These are phyloP conservation scores for Ciconia boyciana DNA, from an alignment of 2,113 vertebrate species.

Conservation along the genomic window DNA sequence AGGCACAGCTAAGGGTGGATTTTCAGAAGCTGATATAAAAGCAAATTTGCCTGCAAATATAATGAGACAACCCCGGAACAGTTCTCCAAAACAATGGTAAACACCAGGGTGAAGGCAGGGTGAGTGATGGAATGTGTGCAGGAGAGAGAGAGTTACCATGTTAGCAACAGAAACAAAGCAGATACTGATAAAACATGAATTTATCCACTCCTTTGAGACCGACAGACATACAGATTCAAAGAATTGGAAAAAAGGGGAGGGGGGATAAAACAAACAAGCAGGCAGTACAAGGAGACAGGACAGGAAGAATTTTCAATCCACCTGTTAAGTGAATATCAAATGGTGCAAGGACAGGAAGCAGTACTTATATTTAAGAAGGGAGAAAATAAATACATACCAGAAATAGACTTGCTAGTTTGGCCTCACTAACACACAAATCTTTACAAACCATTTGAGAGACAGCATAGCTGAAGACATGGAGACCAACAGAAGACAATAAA, in stretches of 20 bases:
- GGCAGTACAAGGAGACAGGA: neutral
- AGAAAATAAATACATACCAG: neutral
- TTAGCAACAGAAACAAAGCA: conserved; percentile 12
- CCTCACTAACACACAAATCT: neutral
- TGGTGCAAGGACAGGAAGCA: neutral
- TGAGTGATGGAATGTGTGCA: neutral
- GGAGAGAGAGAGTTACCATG: neutral
- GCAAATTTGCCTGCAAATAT: neutral
- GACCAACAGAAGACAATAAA: neutral
- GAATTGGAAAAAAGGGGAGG: neutral
- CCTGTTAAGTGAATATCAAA: neutral
- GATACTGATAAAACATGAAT: neutral
- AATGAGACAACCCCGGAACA: neutral
- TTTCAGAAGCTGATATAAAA: neutral
- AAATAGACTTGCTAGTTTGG: neutral
- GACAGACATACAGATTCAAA: neutral
- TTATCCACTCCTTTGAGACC: neutral
- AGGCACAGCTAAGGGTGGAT: neutral
- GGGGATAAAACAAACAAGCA: neutral
- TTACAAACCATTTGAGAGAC: neutral
- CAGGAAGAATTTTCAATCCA: neutral
- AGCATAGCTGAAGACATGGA: neutral
- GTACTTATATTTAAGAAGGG: neutral
- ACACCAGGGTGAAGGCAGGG: neutral
- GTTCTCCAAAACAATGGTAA: neutral